Evolutionary conservation across 2,888 invertebrate genomes (phyloP), one percentile per base, ranked within the genome.

Genomic region (Apotomis betuletana): DNA sequence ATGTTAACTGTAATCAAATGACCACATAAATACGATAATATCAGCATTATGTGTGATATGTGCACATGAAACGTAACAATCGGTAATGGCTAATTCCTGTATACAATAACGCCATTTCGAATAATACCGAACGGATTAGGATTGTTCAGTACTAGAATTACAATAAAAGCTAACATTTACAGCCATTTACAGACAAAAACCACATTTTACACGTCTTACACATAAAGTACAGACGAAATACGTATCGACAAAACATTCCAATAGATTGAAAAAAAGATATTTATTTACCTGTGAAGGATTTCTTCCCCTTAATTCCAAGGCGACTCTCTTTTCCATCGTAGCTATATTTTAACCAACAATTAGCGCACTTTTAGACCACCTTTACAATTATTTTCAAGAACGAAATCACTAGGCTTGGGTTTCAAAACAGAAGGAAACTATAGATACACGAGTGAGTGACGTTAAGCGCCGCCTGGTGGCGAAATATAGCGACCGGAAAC

Each of bases 241-340:
- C 89, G 90, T 93, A 92, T 93, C 91, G 93, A 93, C 91, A 91
- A 93, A 93, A 93, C 93, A 93, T 91, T 91, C 89, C 90, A 87
- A 86, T 88, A 87, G 75, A 89, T 83, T 79, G 85, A 87, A 88
- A 88, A 87, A 84, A 81, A 78, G 78, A 85, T 84, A 57, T 85
- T 81, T 69, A 87, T 95, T 96, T 95, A 99, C 99, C 95, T 98
- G 96, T 88, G 96, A 96, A 83, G 98, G 96, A 90, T 96, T 96
- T 90, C 96, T 96, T 91, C 98, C 98, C 88, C 98, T 95, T 94
- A 97, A 96, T 94, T 99, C 99, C 89, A 98, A 94, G 88, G 97
- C 97, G 95, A 99, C 96, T 93, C 99, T 96, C 92, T 98, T 98
- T 94, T 98, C 98, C 98, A 98, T 98, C 82, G 87, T 88, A 80